phyloP scores from a whole-genome alignment of 2,113 vertebrate genomes.

The Anseranas semipalmata region DNA sequence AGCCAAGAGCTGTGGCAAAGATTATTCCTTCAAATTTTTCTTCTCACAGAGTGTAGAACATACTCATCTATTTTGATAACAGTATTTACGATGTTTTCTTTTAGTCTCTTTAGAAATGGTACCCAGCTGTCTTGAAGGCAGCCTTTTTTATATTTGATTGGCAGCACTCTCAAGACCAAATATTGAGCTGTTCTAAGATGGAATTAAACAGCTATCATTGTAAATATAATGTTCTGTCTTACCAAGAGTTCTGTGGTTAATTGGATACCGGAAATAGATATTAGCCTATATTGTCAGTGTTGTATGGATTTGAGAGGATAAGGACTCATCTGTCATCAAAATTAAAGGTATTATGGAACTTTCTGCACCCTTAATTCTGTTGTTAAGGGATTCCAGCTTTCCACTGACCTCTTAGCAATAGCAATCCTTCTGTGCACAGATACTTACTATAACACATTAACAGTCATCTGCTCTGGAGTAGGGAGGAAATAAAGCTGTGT shows the following conservation, averaged over 20 bases:
- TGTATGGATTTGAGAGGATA: conserved; percentile 10
- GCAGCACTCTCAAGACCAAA: conserved; percentile 42
- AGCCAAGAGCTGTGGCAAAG: background rate
- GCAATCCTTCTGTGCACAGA: background rate
- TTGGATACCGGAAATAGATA: conserved; percentile 24
- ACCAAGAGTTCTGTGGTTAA: conserved; percentile 32
- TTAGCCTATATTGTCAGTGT: background rate
- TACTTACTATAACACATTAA: background rate
- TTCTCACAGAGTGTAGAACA: background rate
- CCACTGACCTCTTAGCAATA: background rate
- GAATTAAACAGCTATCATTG: conserved; percentile 53
- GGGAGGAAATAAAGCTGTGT: background rate
- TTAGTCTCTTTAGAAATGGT: conserved; percentile 43
- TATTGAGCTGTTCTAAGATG: conserved; percentile 44
- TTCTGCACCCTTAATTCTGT: background rate
- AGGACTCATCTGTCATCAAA: background rate
- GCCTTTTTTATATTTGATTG: conserved; percentile 49
- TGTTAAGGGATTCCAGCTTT: background rate
- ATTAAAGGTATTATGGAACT: background rate
- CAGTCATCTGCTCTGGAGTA: background rate
- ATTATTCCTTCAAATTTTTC: conserved; percentile 17
- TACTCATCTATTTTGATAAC: conserved; percentile 51
- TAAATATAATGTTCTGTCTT: conserved; percentile 40
- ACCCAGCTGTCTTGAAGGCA: conserved; percentile 39
- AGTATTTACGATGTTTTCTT: conserved; percentile 56